phyloP scores from a whole-genome alignment of 1,140 invertebrate genomes.

The Campoletis sonorensis region DNA sequence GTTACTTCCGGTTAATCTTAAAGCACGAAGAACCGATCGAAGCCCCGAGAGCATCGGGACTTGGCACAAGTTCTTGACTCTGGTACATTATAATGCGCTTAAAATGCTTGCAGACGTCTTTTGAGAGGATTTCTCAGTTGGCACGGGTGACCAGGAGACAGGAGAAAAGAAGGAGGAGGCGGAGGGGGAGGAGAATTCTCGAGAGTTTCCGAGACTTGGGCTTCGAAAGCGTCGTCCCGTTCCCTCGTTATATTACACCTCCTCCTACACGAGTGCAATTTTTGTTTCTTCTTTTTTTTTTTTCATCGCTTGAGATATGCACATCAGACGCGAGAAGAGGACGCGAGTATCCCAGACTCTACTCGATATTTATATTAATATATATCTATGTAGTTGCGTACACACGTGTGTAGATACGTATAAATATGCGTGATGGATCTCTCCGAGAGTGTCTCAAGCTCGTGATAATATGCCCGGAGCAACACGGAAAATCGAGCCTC shows the following conservation, averaged over 20 bases:
- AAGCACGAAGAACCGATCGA: neutral
- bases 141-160: conserved; percentile 52
- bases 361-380: too few relatives aligned
- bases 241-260: conserved; percentile 33
- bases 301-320: conserved; percentile 4
- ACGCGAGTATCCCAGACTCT: too few relatives aligned
- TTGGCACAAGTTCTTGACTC: conserved; percentile 44
- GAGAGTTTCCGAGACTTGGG: conserved; percentile 16
- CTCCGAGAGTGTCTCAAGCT: conserved; percentile 4
- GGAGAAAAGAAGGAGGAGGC: conserved; percentile 41
- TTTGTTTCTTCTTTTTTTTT: too few relatives aligned
- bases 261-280: conserved; percentile 5
- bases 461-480: conserved; percentile 11
- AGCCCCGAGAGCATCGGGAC: conserved; percentile 37
- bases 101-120: conserved; percentile 2
- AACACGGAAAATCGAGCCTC: conserved; percentile 31
- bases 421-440: too few relatives aligned
- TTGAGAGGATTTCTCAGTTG: conserved; percentile 44
- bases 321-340: too few relatives aligned
- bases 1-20: too few relatives aligned
- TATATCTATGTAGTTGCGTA: too few relatives aligned
- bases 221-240: conserved; percentile 28
- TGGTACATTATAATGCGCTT: neutral
- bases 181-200: conserved; percentile 49
- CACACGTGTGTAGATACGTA: too few relatives aligned